Percentiles rank a stretch among this genome's conserved stretches.
Evolutionary conservation across 2,888 invertebrate genomes (phyloP).

Genomic region (Julus scandinavius): DNA sequence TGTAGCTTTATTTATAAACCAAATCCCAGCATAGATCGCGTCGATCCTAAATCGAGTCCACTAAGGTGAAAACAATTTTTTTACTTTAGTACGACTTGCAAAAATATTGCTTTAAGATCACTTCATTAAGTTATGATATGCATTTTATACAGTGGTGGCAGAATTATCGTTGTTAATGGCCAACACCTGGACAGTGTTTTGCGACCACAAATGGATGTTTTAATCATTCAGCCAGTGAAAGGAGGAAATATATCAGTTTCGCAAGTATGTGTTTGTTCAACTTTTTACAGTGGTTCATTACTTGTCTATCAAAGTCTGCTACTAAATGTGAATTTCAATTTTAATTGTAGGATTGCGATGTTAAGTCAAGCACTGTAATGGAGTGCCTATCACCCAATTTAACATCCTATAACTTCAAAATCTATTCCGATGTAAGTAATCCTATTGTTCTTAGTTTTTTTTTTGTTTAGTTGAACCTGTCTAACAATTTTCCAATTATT

Average conservation of each 20-base stretch:
- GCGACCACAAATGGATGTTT: conserved; percentile 63
- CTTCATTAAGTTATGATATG: conserved; percentile 53
- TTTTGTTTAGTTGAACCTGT: neutral
- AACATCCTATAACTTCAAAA: conserved; percentile 58
- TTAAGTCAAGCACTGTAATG: conserved; percentile 61
- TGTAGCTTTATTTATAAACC: conserved; percentile 59
- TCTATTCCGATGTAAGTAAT: conserved; percentile 57
- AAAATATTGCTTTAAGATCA: neutral
- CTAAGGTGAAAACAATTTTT: conserved; percentile 59
- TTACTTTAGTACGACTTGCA: neutral
- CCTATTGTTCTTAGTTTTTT: neutral
- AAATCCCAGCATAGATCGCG: conserved; percentile 61
- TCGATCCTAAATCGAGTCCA: conserved; percentile 60
- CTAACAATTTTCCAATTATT: conserved; percentile 17
- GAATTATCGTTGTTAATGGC: conserved; percentile 63
- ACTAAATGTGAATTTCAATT: neutral
- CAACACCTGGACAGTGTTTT: conserved; percentile 63
- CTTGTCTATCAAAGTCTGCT: neutral
- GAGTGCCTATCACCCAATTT: conserved; percentile 59
- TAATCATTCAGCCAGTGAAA: conserved; percentile 60
- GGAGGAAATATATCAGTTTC: conserved; percentile 48
- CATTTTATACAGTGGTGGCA: conserved; percentile 63
- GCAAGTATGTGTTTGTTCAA: neutral
- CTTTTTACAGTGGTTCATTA: neutral
- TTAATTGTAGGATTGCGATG: neutral